Evolutionary conservation across 2,113 vertebrate genomes (phyloP), one percentile per base, ranked within the genome.

Genomic region (Micromys minutus): DNA sequence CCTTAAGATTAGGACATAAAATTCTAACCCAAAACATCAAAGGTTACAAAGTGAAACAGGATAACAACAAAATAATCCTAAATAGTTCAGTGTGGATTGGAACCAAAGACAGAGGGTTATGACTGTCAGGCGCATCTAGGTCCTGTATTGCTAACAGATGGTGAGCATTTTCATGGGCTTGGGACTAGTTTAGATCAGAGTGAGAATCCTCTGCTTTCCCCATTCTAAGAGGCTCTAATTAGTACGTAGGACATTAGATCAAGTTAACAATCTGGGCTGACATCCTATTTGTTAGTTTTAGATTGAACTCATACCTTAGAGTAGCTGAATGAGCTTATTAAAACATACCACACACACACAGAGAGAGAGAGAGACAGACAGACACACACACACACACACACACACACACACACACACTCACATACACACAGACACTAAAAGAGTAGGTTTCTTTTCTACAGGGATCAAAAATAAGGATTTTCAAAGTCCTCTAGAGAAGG

Each of bases 271-370:
- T 90, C 55, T 85, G 85, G 89, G 77, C 95, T 96, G 97, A 97
- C 96, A 96, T 97, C 72, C 96, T 96, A 96, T 96, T 97, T 97
- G 95, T 97, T 97, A 96, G 96, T 96, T 97, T 96, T 92, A 97
- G 81, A 91, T 75, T 88, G 90, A 94, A 96, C 81, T 93, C 77
- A 63, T 94, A 96, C 94, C 86, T 93, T 86, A 15, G 85, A 67
- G 67, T 93, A 67, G 92, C 90, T 96, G 76, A 94, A 92, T 94
- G 74, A 79, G 86, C 81, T 95, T 92, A 91, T 92, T 69, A 83
- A 97, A 91, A 85, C 39, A 77, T 71, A 94, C 85, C n/a, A 94
- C 89, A 77, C 76, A 94, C 90, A 93, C 91, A 94, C 6, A 2
- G 42, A 72, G 39, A 34, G 67, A 79, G 7, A 9, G 50, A 71